Evolutionary conservation across 2,888 invertebrate species (phyloP).

Genomic region (Rhagium mordax): DNA sequence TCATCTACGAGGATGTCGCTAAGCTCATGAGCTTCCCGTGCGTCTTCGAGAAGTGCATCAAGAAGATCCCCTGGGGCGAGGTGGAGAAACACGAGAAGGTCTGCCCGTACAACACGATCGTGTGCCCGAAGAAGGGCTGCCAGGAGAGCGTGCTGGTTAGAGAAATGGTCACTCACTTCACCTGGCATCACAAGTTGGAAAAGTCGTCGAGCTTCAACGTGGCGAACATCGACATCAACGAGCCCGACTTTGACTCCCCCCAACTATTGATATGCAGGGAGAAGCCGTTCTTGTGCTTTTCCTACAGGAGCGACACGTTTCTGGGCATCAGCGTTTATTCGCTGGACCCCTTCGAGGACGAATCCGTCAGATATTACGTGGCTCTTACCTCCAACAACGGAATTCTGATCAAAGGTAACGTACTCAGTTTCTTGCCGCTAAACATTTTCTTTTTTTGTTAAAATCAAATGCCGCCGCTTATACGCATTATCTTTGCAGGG

Average conservation of each 20-base stretch:
- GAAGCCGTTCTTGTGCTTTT: constrained; percentile 25
- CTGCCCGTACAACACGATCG: constrained; percentile 15
- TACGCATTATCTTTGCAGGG: no score
- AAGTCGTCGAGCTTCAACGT: constrained; percentile 4
- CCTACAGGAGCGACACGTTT: constrained; percentile 15
- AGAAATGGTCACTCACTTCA: constrained; percentile 23
- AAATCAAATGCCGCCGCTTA: no score
- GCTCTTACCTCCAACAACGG: constrained; percentile 21
- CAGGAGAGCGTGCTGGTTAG: constrained; percentile 18
- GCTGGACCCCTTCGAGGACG: constrained; percentile 18
- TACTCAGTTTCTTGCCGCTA: no score
- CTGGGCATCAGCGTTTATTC: constrained; percentile 26
- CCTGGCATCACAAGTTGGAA: constrained; percentile 24
- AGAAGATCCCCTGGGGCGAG: constrained; percentile 23
- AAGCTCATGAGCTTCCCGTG: constrained; percentile 30
- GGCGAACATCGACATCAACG: neutral
- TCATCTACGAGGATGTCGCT: constrained; percentile 32
- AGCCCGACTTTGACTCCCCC: constrained; percentile 19
- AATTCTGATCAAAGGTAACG: constrained; percentile 18
- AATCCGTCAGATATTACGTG: constrained; percentile 14
- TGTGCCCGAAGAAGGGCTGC: constrained; percentile 28
- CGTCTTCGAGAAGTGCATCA: constrained; percentile 27
- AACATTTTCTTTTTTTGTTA: no score
- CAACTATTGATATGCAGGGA: constrained; percentile 21
- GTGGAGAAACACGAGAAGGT: constrained; percentile 27